Percentiles rank a stretch among this genome's conserved stretches.
These are phyloP conservation scores for Sebastes hubbsi DNA, from an alignment of 2,797 vertebrate genomes.

Conservation along the genomic window DNA sequence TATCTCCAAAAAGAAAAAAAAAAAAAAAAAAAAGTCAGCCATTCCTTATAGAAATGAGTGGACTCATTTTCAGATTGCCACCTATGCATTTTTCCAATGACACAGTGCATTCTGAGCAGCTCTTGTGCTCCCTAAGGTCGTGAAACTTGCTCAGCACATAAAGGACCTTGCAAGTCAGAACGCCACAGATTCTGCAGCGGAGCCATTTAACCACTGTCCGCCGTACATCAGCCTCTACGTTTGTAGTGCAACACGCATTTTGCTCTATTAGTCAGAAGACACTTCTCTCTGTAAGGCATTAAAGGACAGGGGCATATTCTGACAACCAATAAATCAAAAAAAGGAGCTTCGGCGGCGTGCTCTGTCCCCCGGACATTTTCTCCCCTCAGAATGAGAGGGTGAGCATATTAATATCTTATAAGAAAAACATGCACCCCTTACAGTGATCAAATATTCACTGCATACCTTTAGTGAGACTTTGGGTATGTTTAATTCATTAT, in stretches of 20 bases:
- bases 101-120: constrained; percentile 30
- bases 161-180: constrained; percentile 38
- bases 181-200: constrained; percentile 5
- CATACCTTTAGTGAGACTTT: constrained; percentile 74
- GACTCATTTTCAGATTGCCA: constrained; percentile 44
- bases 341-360: constrained; percentile 34
- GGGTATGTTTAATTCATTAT: constrained; percentile 79
- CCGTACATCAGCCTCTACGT: constrained; percentile 2
- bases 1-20: too few relatives aligned
- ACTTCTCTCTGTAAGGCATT: constrained; percentile 32
- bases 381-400: constrained; percentile 50
- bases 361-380: constrained; percentile 41
- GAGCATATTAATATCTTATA: constrained; percentile 75
- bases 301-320: constrained; percentile 52
- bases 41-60: constrained; percentile 12
- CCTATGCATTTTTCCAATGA: constrained; percentile 47
- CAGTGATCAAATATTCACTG: constrained; percentile 78
- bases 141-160: constrained; percentile 50
- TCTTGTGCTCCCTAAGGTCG: constrained; percentile 1
- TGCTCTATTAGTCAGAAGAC: constrained; percentile 40
- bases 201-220: constrained; percentile 33
- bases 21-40: constrained; percentile 14
- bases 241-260: constrained; percentile 19
- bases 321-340: constrained; percentile 67
- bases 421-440: constrained; percentile 67